phyloP scores from a whole-genome alignment of 2,888 invertebrate species.

The Xestia ashworthii region DNA sequence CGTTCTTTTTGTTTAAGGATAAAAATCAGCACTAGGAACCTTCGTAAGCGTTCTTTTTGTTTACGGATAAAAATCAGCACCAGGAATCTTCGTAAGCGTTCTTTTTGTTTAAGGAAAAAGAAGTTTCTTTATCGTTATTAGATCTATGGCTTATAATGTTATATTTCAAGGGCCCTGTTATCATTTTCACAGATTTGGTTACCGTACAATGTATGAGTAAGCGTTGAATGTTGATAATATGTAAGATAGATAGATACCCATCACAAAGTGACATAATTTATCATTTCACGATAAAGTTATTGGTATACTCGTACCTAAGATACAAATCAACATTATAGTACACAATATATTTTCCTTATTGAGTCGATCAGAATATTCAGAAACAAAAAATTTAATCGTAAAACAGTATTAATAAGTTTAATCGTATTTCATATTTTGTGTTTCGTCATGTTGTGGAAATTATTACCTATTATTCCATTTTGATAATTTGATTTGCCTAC shows the following conservation, averaged over 20 bases:
- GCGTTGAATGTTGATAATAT: not conserved
- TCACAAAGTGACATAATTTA: slow-evolving; percentile 5
- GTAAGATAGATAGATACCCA: not conserved
- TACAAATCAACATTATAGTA: not conserved
- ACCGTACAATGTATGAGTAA: not conserved
- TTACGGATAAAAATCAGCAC: no score
- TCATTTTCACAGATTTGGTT: slow-evolving; percentile 19
- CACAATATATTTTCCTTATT: not conserved
- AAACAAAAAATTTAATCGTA: no score
- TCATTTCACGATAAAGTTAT: slow-evolving; percentile 5
- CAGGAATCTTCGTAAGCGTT: no score
- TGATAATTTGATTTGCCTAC: no score
- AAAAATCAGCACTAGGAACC: no score
- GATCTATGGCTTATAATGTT: not conserved
- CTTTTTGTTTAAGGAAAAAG: not conserved
- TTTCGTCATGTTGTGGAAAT: no score
- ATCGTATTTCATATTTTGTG: no score
- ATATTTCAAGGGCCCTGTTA: slow-evolving; percentile 17
- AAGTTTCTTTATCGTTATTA: not conserved
- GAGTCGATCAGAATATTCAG: not conserved
- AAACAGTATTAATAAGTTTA: no score
- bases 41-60: no score
- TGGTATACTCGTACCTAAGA: no score
- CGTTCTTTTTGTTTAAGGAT: no score
- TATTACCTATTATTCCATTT: no score